Base-by-base conservation (phyloP, 2,888 invertebrate species). In the Nectonema munidae region DNA sequence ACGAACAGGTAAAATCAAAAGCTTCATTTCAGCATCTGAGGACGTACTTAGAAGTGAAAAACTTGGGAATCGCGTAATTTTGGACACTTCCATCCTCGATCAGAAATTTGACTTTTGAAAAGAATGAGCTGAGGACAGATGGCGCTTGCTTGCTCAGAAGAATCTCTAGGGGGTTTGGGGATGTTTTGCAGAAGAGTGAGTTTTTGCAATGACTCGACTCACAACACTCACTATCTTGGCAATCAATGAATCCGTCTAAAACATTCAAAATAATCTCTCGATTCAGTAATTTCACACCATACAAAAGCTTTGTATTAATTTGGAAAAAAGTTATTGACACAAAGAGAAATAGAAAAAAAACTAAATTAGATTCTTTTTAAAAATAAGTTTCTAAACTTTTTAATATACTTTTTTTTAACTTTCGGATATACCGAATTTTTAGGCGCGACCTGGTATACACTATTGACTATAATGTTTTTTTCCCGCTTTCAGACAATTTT, bases 1-100 rank as follows among this genome's bases (percentile, higher is more conserved):
- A 18, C 15, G n/a, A 11, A 32, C 9, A 32, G 15, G 11, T 14
- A 29, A 20, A 41, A 20, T 30, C 11, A 21, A 42, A 21, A 42
- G 21, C 16, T 21, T 25, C 6, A 20, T n/a, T 39, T 29, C 3
- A 29, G 29, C 15, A 30, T 25, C 29, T 40, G 29, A 42, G 19
- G 21, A 6, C 11, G 16, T 25, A 39, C 19, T n/a, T n/a, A n/a
- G n/a, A n/a, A n/a, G n/a, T n/a, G n/a, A n/a, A n/a, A n/a, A n/a
- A n/a, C n/a, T n/a, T n/a, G n/a, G n/a, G n/a, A n/a, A n/a, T 77
- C 37, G 86, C 81, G 60, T 89, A 89, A 52, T 76, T 79, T 61
- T 99, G 95, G 42, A 89, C 83, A 45, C 81, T 81, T 58, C 83
- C 79, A 57, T 86, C 81, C 61, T 89, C 86, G 46, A 95, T 77